Conservation (phyloP, 2,113 vertebrate genomes). For the Oxyruncus cristatus region DNA sequence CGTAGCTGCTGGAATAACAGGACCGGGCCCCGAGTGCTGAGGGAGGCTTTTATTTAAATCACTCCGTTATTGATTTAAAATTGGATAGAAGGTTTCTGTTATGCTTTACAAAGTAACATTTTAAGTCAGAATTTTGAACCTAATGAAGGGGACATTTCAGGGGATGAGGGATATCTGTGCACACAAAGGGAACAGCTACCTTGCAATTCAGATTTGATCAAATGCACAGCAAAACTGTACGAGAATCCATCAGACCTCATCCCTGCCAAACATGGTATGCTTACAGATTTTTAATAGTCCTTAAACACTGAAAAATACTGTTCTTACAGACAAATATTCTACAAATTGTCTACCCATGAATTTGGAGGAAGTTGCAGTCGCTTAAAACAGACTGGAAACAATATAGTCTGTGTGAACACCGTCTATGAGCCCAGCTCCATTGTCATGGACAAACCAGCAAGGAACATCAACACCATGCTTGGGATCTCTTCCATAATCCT, state of each 20-base stretch:
- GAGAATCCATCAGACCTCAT: neutral
- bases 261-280: neutral
- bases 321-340: neutral
- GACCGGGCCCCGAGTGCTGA: neutral
- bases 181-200: neutral
- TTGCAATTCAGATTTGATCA: neutral
- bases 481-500: conserved; percentile 82
- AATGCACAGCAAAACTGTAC: neutral
- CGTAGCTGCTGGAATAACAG: neutral
- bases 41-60: neutral
- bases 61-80: neutral
- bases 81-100: neutral
- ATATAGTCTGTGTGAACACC: conserved; percentile 83
- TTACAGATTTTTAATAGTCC: neutral
- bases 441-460: conserved; percentile 93
- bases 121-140: neutral
- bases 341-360: too few species aligned
- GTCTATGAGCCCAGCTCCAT: conserved; percentile 87
- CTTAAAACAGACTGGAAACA: conserved; percentile 74
- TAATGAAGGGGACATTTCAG: neutral
- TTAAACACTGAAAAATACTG: neutral
- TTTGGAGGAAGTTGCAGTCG: neutral
- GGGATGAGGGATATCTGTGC: neutral
- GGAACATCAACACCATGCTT: conserved; percentile 72
- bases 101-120: neutral